Evolutionary conservation across 1,140 invertebrate species (phyloP).

Genomic region (Tetranychus cinnabarinus): DNA sequence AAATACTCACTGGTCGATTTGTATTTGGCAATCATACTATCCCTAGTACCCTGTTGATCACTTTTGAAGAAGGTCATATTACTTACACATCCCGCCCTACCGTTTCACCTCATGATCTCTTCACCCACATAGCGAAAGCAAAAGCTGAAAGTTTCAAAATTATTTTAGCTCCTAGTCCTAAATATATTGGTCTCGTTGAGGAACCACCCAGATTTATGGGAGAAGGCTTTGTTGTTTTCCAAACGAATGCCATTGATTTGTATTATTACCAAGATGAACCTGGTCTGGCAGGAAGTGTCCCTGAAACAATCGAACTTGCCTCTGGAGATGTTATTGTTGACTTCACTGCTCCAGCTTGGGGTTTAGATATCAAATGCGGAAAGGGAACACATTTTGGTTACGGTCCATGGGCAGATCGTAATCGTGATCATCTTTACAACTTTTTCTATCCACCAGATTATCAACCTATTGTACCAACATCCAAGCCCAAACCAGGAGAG

Average conservation of each 20-base stretch:
- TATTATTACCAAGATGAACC: conserved; percentile 94
- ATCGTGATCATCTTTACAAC: conserved; percentile 77
- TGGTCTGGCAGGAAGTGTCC: conserved; percentile 61
- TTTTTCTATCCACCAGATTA: conserved; percentile 63
- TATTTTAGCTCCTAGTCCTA: conserved; percentile 71
- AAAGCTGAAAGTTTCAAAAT: conserved; percentile 86
- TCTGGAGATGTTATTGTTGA: conserved; percentile 70
- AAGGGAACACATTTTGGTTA: conserved; percentile 94
- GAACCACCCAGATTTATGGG: conserved; percentile 93
- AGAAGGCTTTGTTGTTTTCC: conserved; percentile 88
- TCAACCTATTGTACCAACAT: conserved; percentile 17
- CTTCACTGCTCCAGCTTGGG: conserved; percentile 74
- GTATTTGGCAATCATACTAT: conserved; percentile 91
- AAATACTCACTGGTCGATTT: conserved; percentile 63
- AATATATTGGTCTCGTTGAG: conserved; percentile 74
- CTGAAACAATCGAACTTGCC: conserved; percentile 61
- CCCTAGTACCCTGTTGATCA: conserved; percentile 73
- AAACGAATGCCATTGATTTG: conserved; percentile 74
- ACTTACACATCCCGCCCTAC: conserved; percentile 86
- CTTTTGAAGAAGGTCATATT: conserved; percentile 79
- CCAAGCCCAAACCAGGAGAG: conserved; percentile 53
- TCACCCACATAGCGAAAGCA: conserved; percentile 88
- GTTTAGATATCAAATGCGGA: conserved; percentile 81
- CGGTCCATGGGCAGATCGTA: conserved; percentile 91
- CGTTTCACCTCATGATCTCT: conserved; percentile 67